These are phyloP conservation scores for Euthynnus affinis DNA, from an alignment of 2,797 vertebrate genomes.

Conservation along the genomic window DNA sequence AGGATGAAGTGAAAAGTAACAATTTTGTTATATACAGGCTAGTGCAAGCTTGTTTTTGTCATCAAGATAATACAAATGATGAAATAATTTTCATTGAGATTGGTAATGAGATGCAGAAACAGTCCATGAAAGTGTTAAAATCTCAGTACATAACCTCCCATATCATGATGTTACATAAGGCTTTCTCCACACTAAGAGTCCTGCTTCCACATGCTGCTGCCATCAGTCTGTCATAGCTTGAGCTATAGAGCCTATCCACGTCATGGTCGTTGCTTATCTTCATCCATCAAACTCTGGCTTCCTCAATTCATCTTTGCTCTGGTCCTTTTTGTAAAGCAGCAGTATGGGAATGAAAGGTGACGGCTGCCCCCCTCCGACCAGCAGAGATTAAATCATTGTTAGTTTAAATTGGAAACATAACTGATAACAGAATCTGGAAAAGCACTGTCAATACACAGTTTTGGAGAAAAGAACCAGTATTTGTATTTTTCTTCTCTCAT, in stretches of 20 bases:
- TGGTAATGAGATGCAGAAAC: neutral
- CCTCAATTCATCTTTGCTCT: conserved; percentile 42
- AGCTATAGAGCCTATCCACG: conserved; percentile 4
- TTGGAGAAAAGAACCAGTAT: neutral
- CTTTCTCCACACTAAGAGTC: neutral
- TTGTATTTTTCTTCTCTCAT: neutral
- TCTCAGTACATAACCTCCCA: neutral
- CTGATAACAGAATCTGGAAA: conserved; percentile 8
- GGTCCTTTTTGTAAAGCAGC: conserved; percentile 39
- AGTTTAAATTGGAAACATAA: conserved; percentile 5
- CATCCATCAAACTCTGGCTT: conserved; percentile 50
- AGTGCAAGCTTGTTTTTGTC: neutral
- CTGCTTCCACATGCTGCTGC: conserved; percentile 4
- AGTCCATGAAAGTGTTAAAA: neutral
- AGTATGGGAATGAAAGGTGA: conserved; percentile 49
- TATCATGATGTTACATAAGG: neutral
- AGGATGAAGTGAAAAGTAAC: neutral
- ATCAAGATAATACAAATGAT: neutral
- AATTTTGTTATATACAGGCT: neutral
- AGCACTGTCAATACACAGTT: neutral
- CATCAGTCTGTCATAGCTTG: neutral
- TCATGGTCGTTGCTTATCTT: conserved; percentile 50
- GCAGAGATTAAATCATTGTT: conserved; percentile 35
- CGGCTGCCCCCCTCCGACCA: conserved; percentile 5
- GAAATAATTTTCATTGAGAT: neutral